Percentiles rank a stretch among this genome's conserved stretches.
phyloP scores from a whole-genome alignment of 1,140 invertebrate genomes.

The Helicoverpa zea region DNA sequence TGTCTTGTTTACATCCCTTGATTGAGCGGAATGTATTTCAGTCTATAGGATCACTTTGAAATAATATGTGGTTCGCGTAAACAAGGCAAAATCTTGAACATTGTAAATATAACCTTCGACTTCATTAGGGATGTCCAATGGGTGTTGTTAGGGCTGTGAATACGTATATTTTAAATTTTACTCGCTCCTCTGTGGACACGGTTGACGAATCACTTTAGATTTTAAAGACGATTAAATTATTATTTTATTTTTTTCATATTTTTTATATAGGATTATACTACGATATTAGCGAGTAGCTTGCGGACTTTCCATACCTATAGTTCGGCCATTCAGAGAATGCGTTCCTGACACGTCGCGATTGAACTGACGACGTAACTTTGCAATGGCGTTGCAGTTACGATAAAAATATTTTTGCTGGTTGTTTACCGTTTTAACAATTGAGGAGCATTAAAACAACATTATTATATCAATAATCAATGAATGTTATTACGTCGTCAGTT shows the following conservation, averaged over 20 bases:
- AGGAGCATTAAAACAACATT: too few relatives aligned
- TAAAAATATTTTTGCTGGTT: too few relatives aligned
- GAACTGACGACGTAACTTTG: too few relatives aligned
- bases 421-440: too few relatives aligned
- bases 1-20: slow-evolving; percentile 29
- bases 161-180: slow-evolving; percentile 63
- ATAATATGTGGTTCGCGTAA: neutral
- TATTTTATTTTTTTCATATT: slow-evolving; percentile 58
- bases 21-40: too few relatives aligned
- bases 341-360: too few relatives aligned
- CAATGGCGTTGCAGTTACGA: too few relatives aligned
- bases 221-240: slow-evolving; percentile 64
- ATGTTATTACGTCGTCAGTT: too few relatives aligned
- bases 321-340: too few relatives aligned
- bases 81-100: slow-evolving; percentile 34
- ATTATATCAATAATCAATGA: too few relatives aligned
- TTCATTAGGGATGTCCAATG: slow-evolving; percentile 53
- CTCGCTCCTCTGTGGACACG: slow-evolving; percentile 53
- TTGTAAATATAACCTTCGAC: slow-evolving; percentile 51
- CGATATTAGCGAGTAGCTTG: slow-evolving; percentile 38
- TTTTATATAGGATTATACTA: slow-evolving; percentile 52
- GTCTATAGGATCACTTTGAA: too few relatives aligned
- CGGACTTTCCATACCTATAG: slow-evolving; percentile 38
- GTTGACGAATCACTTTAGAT: slow-evolving; percentile 49
- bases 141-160: slow-evolving; percentile 71